A percentile compares a stretch with the other conserved stretches of the same genome.
Evolutionary conservation across 2,113 vertebrate genomes (phyloP).

Genomic region (Lonchura striata): DNA sequence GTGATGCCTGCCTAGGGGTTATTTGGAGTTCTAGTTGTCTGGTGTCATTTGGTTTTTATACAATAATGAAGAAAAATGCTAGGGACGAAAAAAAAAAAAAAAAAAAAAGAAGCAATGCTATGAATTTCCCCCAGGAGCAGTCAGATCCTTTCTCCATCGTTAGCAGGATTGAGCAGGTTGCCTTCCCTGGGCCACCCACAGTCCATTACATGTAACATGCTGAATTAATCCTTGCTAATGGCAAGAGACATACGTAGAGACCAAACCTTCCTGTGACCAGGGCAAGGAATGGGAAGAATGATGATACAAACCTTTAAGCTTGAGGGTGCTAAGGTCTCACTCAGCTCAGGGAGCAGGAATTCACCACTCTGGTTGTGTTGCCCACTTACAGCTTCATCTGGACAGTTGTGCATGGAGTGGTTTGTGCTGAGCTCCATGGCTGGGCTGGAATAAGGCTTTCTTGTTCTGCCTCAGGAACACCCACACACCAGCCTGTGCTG

Average conservation of each 20-base stretch:
- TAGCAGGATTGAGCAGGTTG: background rate
- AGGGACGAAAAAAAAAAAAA: background rate
- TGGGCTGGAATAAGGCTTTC: slow-evolving; percentile 31
- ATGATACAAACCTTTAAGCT: background rate
- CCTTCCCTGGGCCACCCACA: background rate
- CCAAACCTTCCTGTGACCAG: background rate
- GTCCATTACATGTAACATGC: background rate
- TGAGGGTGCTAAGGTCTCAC: background rate
- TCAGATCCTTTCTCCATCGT: background rate
- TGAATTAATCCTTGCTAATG: background rate
- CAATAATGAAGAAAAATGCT: slow-evolving; percentile 5
- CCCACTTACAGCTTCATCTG: background rate
- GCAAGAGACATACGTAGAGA: accelerated
- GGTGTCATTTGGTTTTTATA: background rate
- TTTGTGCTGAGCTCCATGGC: background rate
- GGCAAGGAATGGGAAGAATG: background rate
- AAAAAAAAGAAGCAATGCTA: background rate
- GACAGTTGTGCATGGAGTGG: background rate
- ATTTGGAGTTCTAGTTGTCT: background rate
- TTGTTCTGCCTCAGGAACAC: slow-evolving; percentile 42
- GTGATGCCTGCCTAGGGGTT: background rate
- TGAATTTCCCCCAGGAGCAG: background rate
- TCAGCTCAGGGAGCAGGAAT: background rate
- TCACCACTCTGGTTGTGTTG: background rate
- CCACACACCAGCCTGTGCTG: background rate